Percentiles rank a stretch among this genome's conserved stretches.
Evolutionary conservation across 2,888 invertebrate genomes (phyloP).

Genomic region (Pandemis cinnamomeana): DNA sequence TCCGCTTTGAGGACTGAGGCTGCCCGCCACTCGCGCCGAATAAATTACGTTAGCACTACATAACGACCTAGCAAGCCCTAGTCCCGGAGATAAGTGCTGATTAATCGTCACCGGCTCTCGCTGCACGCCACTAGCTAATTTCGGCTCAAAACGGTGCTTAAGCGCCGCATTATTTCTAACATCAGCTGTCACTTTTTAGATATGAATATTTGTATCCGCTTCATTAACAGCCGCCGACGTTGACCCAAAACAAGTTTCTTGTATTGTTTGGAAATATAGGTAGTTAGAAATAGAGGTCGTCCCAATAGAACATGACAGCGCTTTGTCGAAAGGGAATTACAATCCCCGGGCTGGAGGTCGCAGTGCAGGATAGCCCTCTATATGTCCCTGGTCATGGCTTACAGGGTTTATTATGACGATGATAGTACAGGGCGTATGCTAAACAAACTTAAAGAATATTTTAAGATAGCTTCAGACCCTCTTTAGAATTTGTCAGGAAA

Average conservation of each 20-base stretch:
- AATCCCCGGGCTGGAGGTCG: too few relatives aligned
- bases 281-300: too few relatives aligned
- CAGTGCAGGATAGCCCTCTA: too few relatives aligned
- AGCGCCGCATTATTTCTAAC: not conserved
- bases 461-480: not conserved
- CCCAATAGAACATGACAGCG: too few relatives aligned
- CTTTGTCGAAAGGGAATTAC: too few relatives aligned
- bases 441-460: not conserved
- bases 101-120: conserved; percentile 11
- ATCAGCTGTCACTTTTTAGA: not conserved
- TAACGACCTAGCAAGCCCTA: conserved; percentile 10
- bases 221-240: not conserved
- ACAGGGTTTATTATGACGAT: not conserved
- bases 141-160: not conserved
- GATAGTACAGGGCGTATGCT: not conserved
- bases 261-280: too few relatives aligned
- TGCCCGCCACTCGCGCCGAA: conserved; percentile 14
- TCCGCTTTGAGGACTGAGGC: conserved; percentile 27
- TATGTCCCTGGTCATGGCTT: too few relatives aligned
- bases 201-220: not conserved
- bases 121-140: not conserved
- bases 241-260: not conserved
- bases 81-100: conserved; percentile 16
- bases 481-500: not conserved
- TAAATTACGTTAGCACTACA: conserved; percentile 24